phyloP scores from a whole-genome alignment of 1,140 invertebrate genomes.

The Zaprionus capensis region DNA sequence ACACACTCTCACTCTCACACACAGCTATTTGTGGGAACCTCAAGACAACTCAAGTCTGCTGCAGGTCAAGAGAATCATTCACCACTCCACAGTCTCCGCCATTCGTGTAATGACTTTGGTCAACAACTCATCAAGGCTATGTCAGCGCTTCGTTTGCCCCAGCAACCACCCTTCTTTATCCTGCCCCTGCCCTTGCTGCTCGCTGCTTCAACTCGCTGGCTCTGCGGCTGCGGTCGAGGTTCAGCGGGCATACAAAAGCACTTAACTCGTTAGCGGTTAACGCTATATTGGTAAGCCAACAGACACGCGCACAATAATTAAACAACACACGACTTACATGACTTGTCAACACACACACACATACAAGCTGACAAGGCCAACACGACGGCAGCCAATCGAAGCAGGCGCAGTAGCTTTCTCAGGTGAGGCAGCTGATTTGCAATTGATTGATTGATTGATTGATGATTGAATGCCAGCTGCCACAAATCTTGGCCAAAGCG shows the following conservation, averaged over 20 bases:
- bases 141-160: slow-evolving; percentile 31
- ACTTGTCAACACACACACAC: slow-evolving; percentile 63
- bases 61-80: slow-evolving; percentile 54
- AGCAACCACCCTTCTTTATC: background rate
- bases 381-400: slow-evolving; percentile 9
- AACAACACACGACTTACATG: slow-evolving; percentile 72
- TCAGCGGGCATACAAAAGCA: slow-evolving; percentile 68
- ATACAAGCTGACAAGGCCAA: slow-evolving; percentile 11
- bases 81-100: slow-evolving; percentile 48
- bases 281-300: slow-evolving; percentile 74
- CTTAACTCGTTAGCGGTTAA: slow-evolving; percentile 82
- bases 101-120: slow-evolving; percentile 75
- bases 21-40: slow-evolving; percentile 38
- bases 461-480: slow-evolving; percentile 37
- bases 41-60: slow-evolving; percentile 50
- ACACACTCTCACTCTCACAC: slow-evolving; percentile 27
- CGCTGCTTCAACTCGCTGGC: background rate
- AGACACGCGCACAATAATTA: slow-evolving; percentile 72
- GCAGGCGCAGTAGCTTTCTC: slow-evolving; percentile 31
- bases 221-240: slow-evolving; percentile 54
- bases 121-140: slow-evolving; percentile 78
- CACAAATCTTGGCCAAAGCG: slow-evolving; percentile 53
- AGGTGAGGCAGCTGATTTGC: slow-evolving; percentile 41
- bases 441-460: slow-evolving; percentile 66
- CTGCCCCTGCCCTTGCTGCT: background rate